These are phyloP conservation scores for Fragum fragum DNA, from an alignment of 2,888 invertebrate genomes.

Conservation along the genomic window DNA sequence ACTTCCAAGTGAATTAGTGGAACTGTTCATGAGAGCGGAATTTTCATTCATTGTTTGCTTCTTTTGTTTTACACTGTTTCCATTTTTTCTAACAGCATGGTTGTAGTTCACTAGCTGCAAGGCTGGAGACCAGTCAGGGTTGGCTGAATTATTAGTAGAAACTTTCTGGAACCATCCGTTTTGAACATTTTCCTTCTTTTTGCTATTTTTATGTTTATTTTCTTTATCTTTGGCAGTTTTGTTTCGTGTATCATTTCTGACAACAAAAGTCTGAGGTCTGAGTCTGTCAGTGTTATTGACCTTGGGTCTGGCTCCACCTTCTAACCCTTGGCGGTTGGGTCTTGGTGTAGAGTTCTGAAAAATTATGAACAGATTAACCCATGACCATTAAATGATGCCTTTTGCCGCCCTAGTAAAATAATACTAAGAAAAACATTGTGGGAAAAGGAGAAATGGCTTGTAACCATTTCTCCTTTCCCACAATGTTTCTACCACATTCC, in stretches of 20 bases:
- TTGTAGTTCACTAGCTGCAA: slow-evolving; percentile 44
- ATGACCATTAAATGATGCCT: too few relatives aligned
- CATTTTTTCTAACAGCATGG: slow-evolving; percentile 31
- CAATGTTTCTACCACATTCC: too few relatives aligned
- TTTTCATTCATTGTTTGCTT: slow-evolving; percentile 43
- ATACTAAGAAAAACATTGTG: too few relatives aligned
- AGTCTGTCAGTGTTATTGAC: slow-evolving; percentile 2
- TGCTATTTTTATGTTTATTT: slow-evolving; percentile 54
- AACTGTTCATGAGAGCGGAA: neutral
- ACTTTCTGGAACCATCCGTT: neutral
- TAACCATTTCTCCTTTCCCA: too few relatives aligned
- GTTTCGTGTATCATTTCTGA: slow-evolving; percentile 26
- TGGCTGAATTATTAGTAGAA: neutral
- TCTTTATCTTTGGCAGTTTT: slow-evolving; percentile 59
- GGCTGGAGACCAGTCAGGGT: neutral
- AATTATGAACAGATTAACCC: neutral
- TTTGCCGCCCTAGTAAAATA: too few relatives aligned
- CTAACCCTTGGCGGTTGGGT: neutral
- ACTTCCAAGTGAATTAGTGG: neutral
- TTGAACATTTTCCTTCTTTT: slow-evolving; percentile 19
- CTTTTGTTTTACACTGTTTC: slow-evolving; percentile 36
- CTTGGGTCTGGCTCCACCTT: slow-evolving; percentile 5
- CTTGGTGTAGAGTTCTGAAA: neutral
- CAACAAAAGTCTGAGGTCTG: neutral
- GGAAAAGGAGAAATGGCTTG: too few relatives aligned